Evolutionary conservation across 2,113 vertebrate species (phyloP), one percentile per base, ranked within the genome.

Genomic region (Dissostichus mawsoni): DNA sequence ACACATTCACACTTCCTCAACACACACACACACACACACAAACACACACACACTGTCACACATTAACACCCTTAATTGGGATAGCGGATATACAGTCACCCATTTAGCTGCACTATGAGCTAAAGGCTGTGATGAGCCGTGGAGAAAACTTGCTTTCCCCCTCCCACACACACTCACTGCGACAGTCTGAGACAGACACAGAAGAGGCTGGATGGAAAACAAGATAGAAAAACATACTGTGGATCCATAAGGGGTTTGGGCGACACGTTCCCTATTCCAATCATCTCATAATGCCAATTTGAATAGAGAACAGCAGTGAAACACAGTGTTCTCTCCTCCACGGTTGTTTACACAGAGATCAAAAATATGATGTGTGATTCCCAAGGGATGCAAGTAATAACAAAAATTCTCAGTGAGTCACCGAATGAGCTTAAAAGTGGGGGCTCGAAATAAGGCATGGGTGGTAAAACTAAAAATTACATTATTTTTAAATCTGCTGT

Each of bases 21-120:
- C 36, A 29, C 29, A 36, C 33, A 36, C 33, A 82, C 71, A 78
- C 68, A 78, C 85, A 78, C 69, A 78, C 68, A 78, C 85, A 78
- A 67, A 36, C 33, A 82, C 71, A 78, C 68, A 78, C 85, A 78
- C 69, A 41, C 78, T 55, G 69, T 90, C 74, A 53, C 89, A 88
- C 87, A 92, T 91, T 92, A 93, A 77, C 93, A 92, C 89, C 69
- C 72, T 84, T 93, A 92, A 94, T 92, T 91, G 88, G 78, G 74
- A 76, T 55, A 90, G 82, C 69, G 58, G 82, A 87, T 91, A 89
- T 78, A 92, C 89, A 92, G 87, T 85, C 88, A 92, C 83, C 81
- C 86, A 87, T 90, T 92, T 89, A 89, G 85, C 87, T 69, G 84
- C 83, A 81, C 87, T 82, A 66, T 75, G 87, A 91, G 90, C 90